Conservation (phyloP, 2,888 invertebrate species). For the Melinaea menophilus region DNA sequence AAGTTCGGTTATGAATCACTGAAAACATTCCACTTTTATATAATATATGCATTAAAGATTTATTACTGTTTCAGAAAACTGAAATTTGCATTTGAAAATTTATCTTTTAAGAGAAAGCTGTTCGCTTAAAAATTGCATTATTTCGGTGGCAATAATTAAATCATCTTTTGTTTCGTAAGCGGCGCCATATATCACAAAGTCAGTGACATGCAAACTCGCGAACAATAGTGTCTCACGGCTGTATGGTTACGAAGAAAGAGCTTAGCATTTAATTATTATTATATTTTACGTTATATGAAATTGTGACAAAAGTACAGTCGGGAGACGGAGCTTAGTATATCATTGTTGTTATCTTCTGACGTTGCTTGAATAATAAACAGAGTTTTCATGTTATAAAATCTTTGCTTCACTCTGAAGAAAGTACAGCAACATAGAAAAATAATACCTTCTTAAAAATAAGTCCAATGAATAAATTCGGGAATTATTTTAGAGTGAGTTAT, state of each 20-base stretch:
- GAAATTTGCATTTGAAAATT: not conserved
- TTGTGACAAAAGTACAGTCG: constrained; percentile 6
- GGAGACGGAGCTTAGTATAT: not conserved
- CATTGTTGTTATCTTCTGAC: constrained; percentile 1
- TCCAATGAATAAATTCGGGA: no score
- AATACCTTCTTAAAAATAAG: no score
- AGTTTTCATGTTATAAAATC: not conserved
- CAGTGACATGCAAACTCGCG: constrained; percentile 15
- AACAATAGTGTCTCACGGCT: constrained; percentile 14
- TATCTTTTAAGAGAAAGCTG: not conserved
- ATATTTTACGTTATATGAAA: constrained; percentile 3
- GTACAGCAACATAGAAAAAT: no score
- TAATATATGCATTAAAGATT: no score
- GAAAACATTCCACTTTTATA: no score
- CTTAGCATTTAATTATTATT: constrained; percentile 11
- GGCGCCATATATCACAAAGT: constrained; percentile 14
- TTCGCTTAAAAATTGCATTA: not conserved
- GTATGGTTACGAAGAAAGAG: constrained; percentile 10
- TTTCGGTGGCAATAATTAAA: constrained; percentile 2
- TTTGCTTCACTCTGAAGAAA: no score
- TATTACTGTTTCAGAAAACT: no score
- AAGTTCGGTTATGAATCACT: no score
- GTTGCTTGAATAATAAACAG: constrained; percentile 3
- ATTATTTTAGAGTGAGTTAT: no score
- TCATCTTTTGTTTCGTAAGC: constrained; percentile 16